These are phyloP conservation scores for Palythoa heliodiscus DNA, from an alignment of 92 coral and sea anemone genomes.

Conservation along the genomic window DNA sequence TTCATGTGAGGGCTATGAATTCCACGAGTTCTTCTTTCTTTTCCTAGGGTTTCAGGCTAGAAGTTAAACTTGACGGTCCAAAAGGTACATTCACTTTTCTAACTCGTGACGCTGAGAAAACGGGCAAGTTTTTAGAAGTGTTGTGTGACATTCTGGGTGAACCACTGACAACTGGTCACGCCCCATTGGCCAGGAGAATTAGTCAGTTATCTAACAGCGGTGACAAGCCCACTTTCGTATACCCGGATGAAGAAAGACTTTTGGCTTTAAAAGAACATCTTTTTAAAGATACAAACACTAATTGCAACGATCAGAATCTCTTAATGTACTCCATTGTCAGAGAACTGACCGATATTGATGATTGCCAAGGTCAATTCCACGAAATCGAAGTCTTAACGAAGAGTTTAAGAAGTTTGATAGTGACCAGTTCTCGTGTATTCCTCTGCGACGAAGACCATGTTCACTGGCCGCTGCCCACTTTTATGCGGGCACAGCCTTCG, in stretches of 20 bases:
- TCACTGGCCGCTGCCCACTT: slow-evolving; percentile 98
- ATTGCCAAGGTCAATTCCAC: slow-evolving; percentile 40
- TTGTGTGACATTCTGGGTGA: slow-evolving; percentile 74
- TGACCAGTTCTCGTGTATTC: slow-evolving; percentile 82
- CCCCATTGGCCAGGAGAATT: slow-evolving; percentile 55
- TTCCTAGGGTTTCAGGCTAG: slow-evolving; percentile 50
- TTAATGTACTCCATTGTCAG: slow-evolving; percentile 91
- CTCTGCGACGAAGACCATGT: slow-evolving; percentile 98
- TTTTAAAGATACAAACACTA: slow-evolving; percentile 40
- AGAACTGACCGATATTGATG: slow-evolving; percentile 69
- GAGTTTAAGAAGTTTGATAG: slow-evolving; percentile 85
- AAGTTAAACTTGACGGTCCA: slow-evolving; percentile 72
- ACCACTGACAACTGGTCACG: slow-evolving; percentile 60
- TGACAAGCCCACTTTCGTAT: slow-evolving; percentile 60
- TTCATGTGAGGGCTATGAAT: too few relatives aligned
- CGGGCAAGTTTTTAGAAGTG: slow-evolving; percentile 71
- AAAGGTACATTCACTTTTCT: slow-evolving; percentile 92
- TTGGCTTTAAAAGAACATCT: slow-evolving; percentile 67
- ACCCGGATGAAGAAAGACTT: slow-evolving; percentile 78
- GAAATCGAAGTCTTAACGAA: slow-evolving; percentile 77
- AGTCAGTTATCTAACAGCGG: slow-evolving; percentile 62
- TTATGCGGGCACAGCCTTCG: slow-evolving; percentile 89
- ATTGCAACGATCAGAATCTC: slow-evolving; percentile 62
- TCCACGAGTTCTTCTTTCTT: background rate
- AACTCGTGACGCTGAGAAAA: slow-evolving; percentile 91